Evolutionary conservation across 2,888 invertebrate species (phyloP), one percentile per base, ranked within the genome.

Genomic region (Caenorhabditis zanzibari): DNA sequence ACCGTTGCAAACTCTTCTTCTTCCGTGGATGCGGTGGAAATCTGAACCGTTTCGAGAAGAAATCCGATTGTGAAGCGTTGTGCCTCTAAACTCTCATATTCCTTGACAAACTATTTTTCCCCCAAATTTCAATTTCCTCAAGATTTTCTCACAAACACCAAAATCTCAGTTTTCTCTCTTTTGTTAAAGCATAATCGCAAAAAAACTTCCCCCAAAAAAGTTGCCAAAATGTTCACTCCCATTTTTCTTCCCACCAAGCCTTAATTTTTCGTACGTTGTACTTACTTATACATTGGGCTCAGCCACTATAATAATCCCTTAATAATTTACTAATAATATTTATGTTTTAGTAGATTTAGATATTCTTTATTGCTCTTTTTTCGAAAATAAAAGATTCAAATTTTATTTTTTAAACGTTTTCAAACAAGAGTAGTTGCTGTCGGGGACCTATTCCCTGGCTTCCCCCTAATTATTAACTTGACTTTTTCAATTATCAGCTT

Each of bases 1-100:
- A 86, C 58, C 83, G 88, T 26, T 91, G 90, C 86, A 91, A 91
- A 71, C 88, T 91, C 26, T 91, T 90, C 90, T 90, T 90, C 88
- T 87, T 86, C 86, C 85, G 88, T 68, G 91, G 91, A 35, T 91
- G 91, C 74, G 91, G 90, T 66, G 91, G 90, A 54, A 91, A 90
- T 63, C 85, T 80, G 73, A 91, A 91, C 77, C 86, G 90, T 59
- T 90, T 90, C 81, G 90, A 89, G 38, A 85, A 86, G 73, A 90
- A 90, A 73, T 73, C 86, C 68, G 90, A 89, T 35, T 90, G 90
- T 81, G 90, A 90, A 64, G 85, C 86, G 24, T 73, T 88, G 56
- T 90, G 90, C 84, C 61, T 81, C 2, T 80, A 80, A 81, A 14
- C n/a, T n/a, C n/a, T n/a, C n/a, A n/a, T n/a, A n/a, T n/a, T n/a